A percentile compares a stretch with the other conserved stretches of the same genome.
phyloP scores from a whole-genome alignment of 1,140 invertebrate genomes.

The Parapsyche elsis region DNA sequence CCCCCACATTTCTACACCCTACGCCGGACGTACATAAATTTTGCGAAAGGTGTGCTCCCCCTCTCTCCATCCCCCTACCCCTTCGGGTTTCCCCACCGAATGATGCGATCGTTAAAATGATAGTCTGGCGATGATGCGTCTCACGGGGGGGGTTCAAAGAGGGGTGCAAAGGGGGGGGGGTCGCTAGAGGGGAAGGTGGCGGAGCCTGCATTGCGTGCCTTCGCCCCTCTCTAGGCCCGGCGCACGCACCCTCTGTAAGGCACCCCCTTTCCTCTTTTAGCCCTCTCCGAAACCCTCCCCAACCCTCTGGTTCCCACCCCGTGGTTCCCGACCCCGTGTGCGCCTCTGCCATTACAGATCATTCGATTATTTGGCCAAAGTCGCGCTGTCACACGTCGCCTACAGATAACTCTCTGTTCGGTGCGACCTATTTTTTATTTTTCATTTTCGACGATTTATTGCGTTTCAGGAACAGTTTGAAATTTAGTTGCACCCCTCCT shows the following conservation, averaged over 20 bases:
- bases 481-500: too few relatives aligned
- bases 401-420: constrained; percentile 16
- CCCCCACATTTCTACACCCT: too few relatives aligned
- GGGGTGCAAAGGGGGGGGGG: not conserved
- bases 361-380: constrained; percentile 35
- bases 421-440: not conserved
- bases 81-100: constrained; percentile 32
- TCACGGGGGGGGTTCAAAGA: not conserved
- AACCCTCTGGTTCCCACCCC: not conserved
- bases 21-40: constrained; percentile 37
- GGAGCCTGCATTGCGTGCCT: constrained; percentile 54
- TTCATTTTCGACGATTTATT: constrained; percentile 9
- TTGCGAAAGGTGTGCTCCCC: constrained; percentile 24
- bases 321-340: not conserved
- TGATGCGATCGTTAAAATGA: constrained; percentile 54
- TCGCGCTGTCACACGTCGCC: constrained; percentile 35
- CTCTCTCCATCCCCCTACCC: not conserved
- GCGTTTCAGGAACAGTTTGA: not conserved
- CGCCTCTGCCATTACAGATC: constrained; percentile 36
- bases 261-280: constrained; percentile 29
- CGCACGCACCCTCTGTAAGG: constrained; percentile 10
- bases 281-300: constrained; percentile 5
- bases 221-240: constrained; percentile 3
- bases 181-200: constrained; percentile 20
- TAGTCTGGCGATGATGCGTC: constrained; percentile 53